Evolutionary conservation across 2,113 vertebrate species (phyloP).

Genomic region (Galemys pyrenaicus): DNA sequence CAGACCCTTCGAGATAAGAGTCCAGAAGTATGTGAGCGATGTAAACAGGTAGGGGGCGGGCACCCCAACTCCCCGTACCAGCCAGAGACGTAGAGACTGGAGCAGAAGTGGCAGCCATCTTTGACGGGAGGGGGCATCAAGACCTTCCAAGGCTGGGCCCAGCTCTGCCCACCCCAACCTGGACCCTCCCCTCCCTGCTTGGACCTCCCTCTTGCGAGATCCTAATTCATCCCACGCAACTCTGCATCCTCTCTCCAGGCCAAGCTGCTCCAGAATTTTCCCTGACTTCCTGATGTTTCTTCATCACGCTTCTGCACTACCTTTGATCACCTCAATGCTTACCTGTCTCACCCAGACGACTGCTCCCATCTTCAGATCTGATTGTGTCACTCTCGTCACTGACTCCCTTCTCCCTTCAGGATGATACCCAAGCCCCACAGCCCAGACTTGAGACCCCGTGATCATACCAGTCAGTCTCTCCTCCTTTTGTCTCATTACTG

Average conservation of each 20-base stretch:
- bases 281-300: background rate
- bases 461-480: background rate
- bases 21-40: slow-evolving; percentile 59
- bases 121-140: background rate
- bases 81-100: background rate
- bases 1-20: slow-evolving; percentile 65
- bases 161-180: background rate
- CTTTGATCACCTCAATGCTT: too few species aligned
- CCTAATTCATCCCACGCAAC: background rate
- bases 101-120: background rate
- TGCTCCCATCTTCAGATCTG: background rate
- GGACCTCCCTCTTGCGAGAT: background rate
- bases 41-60: background rate
- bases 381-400: background rate
- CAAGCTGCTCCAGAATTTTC: background rate
- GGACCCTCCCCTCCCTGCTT: background rate
- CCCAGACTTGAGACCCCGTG: background rate
- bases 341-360: background rate
- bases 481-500: background rate
- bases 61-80: background rate
- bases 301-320: too few species aligned
- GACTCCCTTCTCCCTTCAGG: background rate
- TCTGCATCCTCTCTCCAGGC: background rate
- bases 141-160: background rate
- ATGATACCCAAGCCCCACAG: too few species aligned